Evolutionary conservation across 2,888 invertebrate genomes (phyloP).

Genomic region (Chaetogeoica ovagalla): DNA sequence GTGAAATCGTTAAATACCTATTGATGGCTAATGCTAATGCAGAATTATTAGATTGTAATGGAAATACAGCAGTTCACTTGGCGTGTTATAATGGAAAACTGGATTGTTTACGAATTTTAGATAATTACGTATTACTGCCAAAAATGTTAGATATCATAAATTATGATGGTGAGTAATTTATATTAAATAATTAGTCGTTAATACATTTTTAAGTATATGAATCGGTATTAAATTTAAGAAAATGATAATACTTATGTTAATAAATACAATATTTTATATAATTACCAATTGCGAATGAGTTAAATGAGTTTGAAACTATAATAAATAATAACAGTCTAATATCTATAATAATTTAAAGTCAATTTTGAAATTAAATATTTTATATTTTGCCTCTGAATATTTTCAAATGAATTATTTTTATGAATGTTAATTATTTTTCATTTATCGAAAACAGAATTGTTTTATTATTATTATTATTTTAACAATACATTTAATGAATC

Average conservation of each 20-base stretch:
- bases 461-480: too few relatives aligned
- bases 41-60: conserved; percentile 70
- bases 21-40: conserved; percentile 76
- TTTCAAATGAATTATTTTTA: too few relatives aligned
- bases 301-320: too few relatives aligned
- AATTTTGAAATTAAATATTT: not conserved
- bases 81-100: conserved; percentile 74
- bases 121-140: conserved; percentile 58
- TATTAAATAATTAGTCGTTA: not conserved
- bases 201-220: too few relatives aligned
- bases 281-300: too few relatives aligned
- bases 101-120: conserved; percentile 73
- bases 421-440: too few relatives aligned
- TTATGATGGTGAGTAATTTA: conserved; percentile 39
- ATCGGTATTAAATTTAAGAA: not conserved
- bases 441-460: too few relatives aligned
- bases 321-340: too few relatives aligned
- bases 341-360: not conserved
- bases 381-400: too few relatives aligned
- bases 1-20: conserved; percentile 74
- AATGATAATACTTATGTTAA: not conserved
- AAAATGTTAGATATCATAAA: conserved; percentile 45
- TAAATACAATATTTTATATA: too few relatives aligned
- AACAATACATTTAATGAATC: too few relatives aligned
- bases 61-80: conserved; percentile 85